Conservation (phyloP, 1,140 invertebrate genomes). For the Copidosoma floridanum region DNA sequence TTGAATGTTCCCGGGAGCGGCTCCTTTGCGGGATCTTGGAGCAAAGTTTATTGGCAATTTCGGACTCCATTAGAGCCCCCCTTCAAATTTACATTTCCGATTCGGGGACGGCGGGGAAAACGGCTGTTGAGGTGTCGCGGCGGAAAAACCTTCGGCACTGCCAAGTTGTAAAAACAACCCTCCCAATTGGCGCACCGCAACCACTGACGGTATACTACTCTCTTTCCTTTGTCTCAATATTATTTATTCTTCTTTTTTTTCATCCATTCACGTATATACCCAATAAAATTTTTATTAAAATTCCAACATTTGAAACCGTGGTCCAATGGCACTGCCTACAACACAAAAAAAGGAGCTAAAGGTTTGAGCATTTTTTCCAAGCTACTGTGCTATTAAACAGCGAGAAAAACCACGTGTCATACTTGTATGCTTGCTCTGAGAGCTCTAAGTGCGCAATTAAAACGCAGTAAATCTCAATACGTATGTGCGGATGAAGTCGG, state of each 20-base stretch:
- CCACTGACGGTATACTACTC: no score
- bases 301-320: no score
- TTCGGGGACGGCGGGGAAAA: not conserved
- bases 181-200: no score
- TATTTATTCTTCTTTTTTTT: no score
- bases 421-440: no score
- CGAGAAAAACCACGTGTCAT: no score
- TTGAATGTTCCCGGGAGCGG: not conserved
- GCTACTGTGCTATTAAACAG: not conserved
- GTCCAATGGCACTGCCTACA: no score
- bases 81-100: constrained; percentile 11
- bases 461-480: constrained; percentile 20
- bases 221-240: not conserved
- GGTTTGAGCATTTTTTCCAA: no score
- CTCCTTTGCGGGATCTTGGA: not conserved
- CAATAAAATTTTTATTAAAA: no score
- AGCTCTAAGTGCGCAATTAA: constrained; percentile 21
- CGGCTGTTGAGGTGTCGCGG: not conserved
- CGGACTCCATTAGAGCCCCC: not conserved
- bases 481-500: constrained; percentile 4
- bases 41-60: constrained; percentile 13
- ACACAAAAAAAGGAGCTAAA: no score
- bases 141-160: not conserved
- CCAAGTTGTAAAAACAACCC: constrained; percentile 7
- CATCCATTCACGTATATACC: no score